Conservation (phyloP, 1,140 invertebrate genomes). For the Eriocheir sinensis region DNA sequence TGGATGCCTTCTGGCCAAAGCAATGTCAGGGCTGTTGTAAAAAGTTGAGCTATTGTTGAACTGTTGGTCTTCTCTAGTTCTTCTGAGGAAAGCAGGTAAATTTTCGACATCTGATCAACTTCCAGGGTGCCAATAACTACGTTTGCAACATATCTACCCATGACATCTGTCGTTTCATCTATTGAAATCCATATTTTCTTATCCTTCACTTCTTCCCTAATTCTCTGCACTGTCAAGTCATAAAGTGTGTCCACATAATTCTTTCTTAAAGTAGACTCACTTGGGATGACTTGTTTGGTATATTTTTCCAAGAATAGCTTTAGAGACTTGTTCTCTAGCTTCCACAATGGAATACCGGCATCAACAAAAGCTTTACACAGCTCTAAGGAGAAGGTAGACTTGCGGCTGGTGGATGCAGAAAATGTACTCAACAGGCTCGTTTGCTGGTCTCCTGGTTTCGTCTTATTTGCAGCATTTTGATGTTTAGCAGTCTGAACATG, state of each 20-base stretch:
- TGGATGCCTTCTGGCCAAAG: slow-evolving; percentile 34
- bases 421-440: slow-evolving; percentile 9
- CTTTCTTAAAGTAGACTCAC: slow-evolving; percentile 33
- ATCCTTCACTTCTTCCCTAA: slow-evolving; percentile 6
- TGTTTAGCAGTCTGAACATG: slow-evolving; percentile 38
- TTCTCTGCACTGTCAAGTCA: slow-evolving; percentile 21
- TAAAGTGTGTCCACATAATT: slow-evolving; percentile 40
- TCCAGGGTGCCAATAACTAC: slow-evolving; percentile 63
- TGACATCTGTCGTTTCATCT: slow-evolving; percentile 76
- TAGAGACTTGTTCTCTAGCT: slow-evolving; percentile 13
- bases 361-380: slow-evolving; percentile 36
- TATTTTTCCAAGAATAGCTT: slow-evolving; percentile 15
- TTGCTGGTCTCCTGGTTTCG: not conserved
- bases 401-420: not conserved
- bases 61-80: slow-evolving; percentile 54
- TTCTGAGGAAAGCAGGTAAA: slow-evolving; percentile 59
- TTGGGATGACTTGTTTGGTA: not conserved
- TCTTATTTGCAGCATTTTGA: not conserved
- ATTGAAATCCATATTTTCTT: slow-evolving; percentile 68
- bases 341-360: slow-evolving; percentile 32
- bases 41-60: slow-evolving; percentile 58
- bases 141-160: slow-evolving; percentile 67
- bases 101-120: slow-evolving; percentile 32
- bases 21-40: slow-evolving; percentile 56
- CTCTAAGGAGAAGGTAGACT: slow-evolving; percentile 39